Percentiles rank a stretch among this genome's conserved stretches.
Evolutionary conservation across 2,797 vertebrate species (phyloP).

Genomic region (Vultur gryphus): DNA sequence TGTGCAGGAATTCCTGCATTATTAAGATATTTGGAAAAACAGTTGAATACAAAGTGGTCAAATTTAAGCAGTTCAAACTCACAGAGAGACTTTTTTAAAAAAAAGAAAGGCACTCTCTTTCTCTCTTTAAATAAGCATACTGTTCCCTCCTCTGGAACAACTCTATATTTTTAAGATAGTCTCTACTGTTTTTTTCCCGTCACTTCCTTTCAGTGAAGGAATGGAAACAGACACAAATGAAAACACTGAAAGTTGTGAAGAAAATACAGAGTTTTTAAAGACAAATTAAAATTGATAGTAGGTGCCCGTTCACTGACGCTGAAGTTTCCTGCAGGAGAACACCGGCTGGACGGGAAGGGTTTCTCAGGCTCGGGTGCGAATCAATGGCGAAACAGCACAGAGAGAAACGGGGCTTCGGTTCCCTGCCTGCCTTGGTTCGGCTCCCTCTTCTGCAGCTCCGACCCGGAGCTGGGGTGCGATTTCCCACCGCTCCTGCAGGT

Average conservation of each 20-base stretch:
- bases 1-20: background rate
- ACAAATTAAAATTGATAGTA: no score
- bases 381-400: background rate
- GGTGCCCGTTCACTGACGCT: accelerated
- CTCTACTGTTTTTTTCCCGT: background rate
- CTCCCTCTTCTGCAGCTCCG: background rate
- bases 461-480: background rate
- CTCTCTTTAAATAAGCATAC: background rate
- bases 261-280: background rate
- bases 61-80: background rate
- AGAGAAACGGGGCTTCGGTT: background rate
- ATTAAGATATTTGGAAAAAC: background rate
- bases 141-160: background rate
- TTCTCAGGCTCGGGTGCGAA: background rate
- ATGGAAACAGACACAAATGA: background rate
- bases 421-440: background rate
- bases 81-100: background rate
- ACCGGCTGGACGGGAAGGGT: background rate
- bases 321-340: background rate
- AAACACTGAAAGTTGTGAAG: background rate
- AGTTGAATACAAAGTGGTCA: background rate
- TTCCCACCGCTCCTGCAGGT: background rate
- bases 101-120: background rate
- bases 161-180: background rate
- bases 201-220: background rate